These are phyloP conservation scores for Pluvianellus socialis DNA, from an alignment of 2,113 vertebrate genomes.

Conservation along the genomic window DNA sequence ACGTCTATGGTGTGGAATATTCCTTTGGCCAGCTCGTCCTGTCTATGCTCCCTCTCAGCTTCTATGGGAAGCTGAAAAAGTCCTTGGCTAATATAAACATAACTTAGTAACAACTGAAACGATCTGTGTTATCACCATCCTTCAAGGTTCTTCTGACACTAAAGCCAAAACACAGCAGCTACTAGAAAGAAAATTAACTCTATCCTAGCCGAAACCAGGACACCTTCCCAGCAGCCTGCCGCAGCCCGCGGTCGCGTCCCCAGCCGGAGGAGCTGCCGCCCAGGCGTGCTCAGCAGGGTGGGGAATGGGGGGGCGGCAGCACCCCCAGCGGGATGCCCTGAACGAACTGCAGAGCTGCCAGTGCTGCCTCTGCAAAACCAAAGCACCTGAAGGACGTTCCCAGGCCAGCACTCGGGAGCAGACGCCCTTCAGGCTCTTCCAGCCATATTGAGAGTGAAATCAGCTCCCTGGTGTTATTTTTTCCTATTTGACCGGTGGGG, in stretches of 20 bases:
- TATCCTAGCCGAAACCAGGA: neutral
- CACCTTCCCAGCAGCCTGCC: neutral
- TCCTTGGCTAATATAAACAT: neutral
- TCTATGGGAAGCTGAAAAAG: neutral
- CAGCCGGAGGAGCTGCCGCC: neutral
- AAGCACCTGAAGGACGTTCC: neutral
- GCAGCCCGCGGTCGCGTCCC: accelerated
- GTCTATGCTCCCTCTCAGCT: neutral
- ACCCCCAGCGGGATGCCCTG: neutral
- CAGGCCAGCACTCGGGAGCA: neutral
- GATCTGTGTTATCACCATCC: neutral
- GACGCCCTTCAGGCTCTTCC: neutral
- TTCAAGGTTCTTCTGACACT: neutral
- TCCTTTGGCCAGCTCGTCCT: neutral
- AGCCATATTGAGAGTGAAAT: neutral
- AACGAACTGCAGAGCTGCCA: neutral
- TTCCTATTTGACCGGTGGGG: neutral
- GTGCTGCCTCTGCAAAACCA: neutral
- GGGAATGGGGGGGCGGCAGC: neutral
- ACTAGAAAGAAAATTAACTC: neutral
- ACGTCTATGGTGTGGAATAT: neutral
- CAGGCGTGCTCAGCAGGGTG: neutral
- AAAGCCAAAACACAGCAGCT: neutral
- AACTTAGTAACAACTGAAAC: neutral
- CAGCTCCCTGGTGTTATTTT: neutral